These are phyloP conservation scores for Agrenia bidenticulata DNA, from an alignment of 2,888 invertebrate species.

Conservation along the genomic window DNA sequence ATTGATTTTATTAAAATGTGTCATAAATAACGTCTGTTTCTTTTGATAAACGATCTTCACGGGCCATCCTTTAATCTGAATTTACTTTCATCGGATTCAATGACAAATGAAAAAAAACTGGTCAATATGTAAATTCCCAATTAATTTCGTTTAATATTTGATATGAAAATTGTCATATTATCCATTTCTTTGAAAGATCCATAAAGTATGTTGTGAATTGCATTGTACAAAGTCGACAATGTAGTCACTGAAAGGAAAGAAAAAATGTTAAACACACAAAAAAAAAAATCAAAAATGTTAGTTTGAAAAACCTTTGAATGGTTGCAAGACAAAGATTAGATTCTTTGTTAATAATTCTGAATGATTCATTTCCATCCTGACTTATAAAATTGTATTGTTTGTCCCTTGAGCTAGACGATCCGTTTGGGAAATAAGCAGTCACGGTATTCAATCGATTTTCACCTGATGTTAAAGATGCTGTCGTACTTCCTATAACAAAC, in stretches of 20 bases:
- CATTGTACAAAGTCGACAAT: background rate
- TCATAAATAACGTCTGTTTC: too few relatives aligned
- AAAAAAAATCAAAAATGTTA: too few relatives aligned
- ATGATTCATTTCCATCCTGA: background rate
- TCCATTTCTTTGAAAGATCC: background rate
- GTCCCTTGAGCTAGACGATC: constrained; percentile 12
- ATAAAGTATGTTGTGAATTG: background rate
- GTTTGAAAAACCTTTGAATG: constrained; percentile 13
- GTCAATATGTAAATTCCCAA: too few relatives aligned
- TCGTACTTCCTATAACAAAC: constrained; percentile 17
- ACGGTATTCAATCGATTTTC: constrained; percentile 4
- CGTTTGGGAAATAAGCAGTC: constrained; percentile 18
- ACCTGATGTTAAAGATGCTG: constrained; percentile 20
- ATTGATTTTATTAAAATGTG: too few relatives aligned
- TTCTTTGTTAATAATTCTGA: constrained; percentile 19
- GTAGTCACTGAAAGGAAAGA: background rate
- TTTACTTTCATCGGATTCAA: too few relatives aligned
- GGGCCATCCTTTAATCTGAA: too few relatives aligned
- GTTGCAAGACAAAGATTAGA: constrained; percentile 19
- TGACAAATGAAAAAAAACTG: too few relatives aligned
- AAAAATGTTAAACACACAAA: background rate
- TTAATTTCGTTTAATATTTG: background rate
- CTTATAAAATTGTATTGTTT: constrained; percentile 18
- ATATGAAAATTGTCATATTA: background rate
- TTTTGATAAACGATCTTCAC: too few relatives aligned